These are phyloP conservation scores for Haliaeetus leucogaster DNA, from an alignment of 2,113 vertebrate genomes.

Conservation along the genomic window DNA sequence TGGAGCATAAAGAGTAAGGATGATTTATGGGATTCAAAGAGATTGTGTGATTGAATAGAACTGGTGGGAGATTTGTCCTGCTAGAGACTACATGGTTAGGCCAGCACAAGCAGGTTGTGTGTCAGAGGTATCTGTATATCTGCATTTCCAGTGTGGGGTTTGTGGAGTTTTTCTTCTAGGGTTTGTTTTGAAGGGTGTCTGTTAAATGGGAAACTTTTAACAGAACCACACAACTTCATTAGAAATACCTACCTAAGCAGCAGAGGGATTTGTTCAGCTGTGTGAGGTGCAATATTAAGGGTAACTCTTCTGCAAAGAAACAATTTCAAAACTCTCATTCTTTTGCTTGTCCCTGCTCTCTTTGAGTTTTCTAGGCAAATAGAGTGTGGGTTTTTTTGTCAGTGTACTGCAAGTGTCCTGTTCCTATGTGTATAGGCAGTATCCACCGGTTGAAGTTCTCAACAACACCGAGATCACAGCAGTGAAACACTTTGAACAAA, in stretches of 20 bases:
- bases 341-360: not conserved
- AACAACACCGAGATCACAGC: not conserved
- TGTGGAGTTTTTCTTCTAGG: not conserved
- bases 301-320: not conserved
- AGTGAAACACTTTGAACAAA: not conserved
- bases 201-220: not conserved
- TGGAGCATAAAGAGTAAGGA: slow-evolving; percentile 89
- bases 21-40: not conserved
- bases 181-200: not conserved
- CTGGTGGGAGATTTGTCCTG: not conserved
- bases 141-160: not conserved
- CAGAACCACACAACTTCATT: not conserved
- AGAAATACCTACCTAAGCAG: not conserved
- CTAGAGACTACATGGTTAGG: not conserved
- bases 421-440: not conserved
- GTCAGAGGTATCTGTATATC: not conserved
- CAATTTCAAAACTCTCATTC: not conserved
- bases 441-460: not conserved
- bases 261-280: not conserved
- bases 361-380: not conserved
- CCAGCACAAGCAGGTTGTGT: not conserved
- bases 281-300: not conserved
- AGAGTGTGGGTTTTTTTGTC: not conserved
- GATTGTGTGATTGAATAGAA: not conserved
- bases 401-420: not conserved